Evolutionary conservation across 2,888 invertebrate species (phyloP).

Genomic region (Agrotis segetum): DNA sequence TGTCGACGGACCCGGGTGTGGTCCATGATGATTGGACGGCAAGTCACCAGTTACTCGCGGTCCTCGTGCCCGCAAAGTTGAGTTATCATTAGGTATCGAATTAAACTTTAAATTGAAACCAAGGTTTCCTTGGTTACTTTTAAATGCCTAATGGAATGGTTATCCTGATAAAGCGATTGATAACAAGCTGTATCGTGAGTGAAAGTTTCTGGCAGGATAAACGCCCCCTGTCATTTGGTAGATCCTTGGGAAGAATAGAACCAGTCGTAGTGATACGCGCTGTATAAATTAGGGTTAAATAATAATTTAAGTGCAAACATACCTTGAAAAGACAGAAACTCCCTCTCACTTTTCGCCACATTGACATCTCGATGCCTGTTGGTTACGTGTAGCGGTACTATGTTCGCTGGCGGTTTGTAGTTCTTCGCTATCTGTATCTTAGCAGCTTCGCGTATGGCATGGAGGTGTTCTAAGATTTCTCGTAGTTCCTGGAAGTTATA

Average conservation of each 20-base stretch:
- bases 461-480: slow-evolving; percentile 82
- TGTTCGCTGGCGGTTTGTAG: slow-evolving; percentile 80
- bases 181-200: neutral
- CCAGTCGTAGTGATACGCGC: neutral
- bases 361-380: slow-evolving; percentile 87
- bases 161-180: too few species aligned
- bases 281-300: neutral
- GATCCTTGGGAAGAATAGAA: neutral
- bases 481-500: slow-evolving; percentile 78
- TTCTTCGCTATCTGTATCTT: slow-evolving; percentile 79
- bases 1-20: too few species aligned
- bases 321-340: slow-evolving; percentile 90
- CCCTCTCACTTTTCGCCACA: slow-evolving; percentile 86
- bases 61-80: too few species aligned
- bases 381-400: slow-evolving; percentile 81
- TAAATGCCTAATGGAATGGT: too few species aligned
- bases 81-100: too few species aligned
- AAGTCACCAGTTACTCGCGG: too few species aligned
- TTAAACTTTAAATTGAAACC: too few species aligned
- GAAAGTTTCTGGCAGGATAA: too few species aligned
- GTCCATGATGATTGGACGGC: too few species aligned
- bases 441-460: slow-evolving; percentile 82
- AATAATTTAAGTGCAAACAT: neutral
- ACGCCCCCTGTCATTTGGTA: neutral
- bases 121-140: neutral